phyloP scores from a whole-genome alignment of 2,888 invertebrate genomes.

The Hirtodrosophila histrioides region DNA sequence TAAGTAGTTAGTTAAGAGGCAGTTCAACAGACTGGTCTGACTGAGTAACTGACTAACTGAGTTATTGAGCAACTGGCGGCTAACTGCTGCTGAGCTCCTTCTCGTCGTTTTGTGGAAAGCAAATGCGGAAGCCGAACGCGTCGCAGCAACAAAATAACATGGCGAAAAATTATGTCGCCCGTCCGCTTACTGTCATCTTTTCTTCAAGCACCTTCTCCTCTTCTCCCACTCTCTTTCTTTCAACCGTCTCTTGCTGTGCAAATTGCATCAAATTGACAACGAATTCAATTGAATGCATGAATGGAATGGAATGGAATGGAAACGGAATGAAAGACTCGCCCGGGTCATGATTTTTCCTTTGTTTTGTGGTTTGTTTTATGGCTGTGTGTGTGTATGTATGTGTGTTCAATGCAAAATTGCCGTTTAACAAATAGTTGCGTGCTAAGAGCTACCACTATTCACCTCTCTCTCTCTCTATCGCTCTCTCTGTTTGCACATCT shows the following conservation, averaged over 20 bases:
- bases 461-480: not conserved
- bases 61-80: conserved; percentile 26
- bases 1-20: conserved; percentile 7
- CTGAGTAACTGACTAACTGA: conserved; percentile 29
- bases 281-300: conserved; percentile 66
- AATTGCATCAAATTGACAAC: conserved; percentile 69
- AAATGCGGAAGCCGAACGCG: conserved; percentile 67
- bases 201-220: not conserved
- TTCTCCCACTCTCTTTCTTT: not conserved
- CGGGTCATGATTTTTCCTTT: conserved; percentile 7
- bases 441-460: conserved; percentile 29
- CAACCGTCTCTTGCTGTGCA: conserved; percentile 26
- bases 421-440: conserved; percentile 73
- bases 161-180: conserved; percentile 43
- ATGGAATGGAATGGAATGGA: conserved; percentile 46
- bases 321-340: conserved; percentile 42
- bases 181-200: conserved; percentile 30
- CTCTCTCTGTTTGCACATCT: conserved; percentile 11
- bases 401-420: conserved; percentile 60
- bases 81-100: conserved; percentile 28
- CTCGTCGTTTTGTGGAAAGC: conserved; percentile 22
- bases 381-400: conserved; percentile 22
- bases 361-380: conserved; percentile 10
- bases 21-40: conserved; percentile 20
- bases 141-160: too few relatives aligned